Evolutionary conservation across 2,113 vertebrate genomes (phyloP), one percentile per base, ranked within the genome.

Genomic region (Pelecanoides urinatrix): DNA sequence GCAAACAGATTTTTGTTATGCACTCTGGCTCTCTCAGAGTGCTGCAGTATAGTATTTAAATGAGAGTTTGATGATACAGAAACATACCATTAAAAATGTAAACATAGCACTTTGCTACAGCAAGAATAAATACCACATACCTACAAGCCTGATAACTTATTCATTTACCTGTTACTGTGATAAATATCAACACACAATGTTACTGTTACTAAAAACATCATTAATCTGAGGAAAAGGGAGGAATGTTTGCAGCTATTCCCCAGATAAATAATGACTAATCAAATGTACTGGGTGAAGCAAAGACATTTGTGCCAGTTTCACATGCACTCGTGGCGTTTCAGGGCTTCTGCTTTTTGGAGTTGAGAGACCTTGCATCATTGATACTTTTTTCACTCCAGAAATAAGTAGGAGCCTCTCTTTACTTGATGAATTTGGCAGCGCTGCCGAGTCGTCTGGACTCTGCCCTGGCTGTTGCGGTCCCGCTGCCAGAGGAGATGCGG

Each of bases 241-340:
- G 29, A 34, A 45, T 38, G 23, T 34, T 30, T 58, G 53, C 30
- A 19, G 26, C 13, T 25, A 30, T 19, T 56, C 30, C 59, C 14
- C 34, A 34, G 30, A 30, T 29, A n/a, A 76, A 29, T 8, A 40
- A 32, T 7, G 13, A 68, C 52, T 68, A 16, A 59, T 34, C 53
- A 82, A 49, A 34, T 4, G 22, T 34, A 26, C 22, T 9, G 16
- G 53, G 29, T 16, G 22, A 49, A 70, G 53, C n/a, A 40, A 49
- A 49, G 44, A 26, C 29, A 32, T 32, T 25, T 38, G 17, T 49
- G 34, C 21, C 44, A 13, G 26, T 20, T 58, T 68, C 22, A 26
- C 2, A 1, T 4, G 21, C n/a, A 27, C 6, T 8, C 3, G 1
- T 40, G 42, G 65, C 40, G 13, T 49, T 58, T 40, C 27, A 40